Evolutionary conservation across 2,888 invertebrate species (phyloP), one percentile per base, ranked within the genome.

Genomic region (Heliconius sara): DNA sequence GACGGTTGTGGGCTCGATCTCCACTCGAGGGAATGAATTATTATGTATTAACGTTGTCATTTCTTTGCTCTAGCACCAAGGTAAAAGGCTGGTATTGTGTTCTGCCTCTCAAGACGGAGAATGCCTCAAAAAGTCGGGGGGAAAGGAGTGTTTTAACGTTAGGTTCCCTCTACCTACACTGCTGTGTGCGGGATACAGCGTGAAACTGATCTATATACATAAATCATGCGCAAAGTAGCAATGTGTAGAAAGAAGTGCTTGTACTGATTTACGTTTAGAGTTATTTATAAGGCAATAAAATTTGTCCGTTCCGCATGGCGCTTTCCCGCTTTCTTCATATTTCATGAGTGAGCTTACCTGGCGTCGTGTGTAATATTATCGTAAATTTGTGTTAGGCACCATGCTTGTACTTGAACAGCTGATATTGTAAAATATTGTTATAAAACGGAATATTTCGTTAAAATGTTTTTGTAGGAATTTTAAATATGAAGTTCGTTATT

Each of bases 281-380:
- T 81, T 81, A 82, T 81, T 82, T 82, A 81, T 82, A 81, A 68
- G 79, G 82, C 81, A 81, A 82, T 82, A 82, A 82, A 81, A 81
- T 81, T 79, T 82, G 81, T 78, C 79, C 81, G 81, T 81, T 81
- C 79, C 76, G 79, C 79, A 81, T 74, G 81, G 78, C 70, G 77
- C 57, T 72, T 79, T 63, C 74, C 80, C 79, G 77, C 72, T 81
- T 82, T 81, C 81, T 82, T 82, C 82, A 82, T 82, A 81, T 82
- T 82, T 82, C 81, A 82, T 81, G 81, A 82, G 79, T 76, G 63
- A 73, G 81, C 82, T 82, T 79, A 81, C 79, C 79, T 77, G 63
- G 65, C 73, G 67, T 72, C 77, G 79, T 74, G 70, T 74, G 65
- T 77, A 72, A 75, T 75, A 75, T 75, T 65, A 75, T 57, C 80